Evolutionary conservation across 2,113 vertebrate genomes (phyloP).

Genomic region (Python bivittatus): DNA sequence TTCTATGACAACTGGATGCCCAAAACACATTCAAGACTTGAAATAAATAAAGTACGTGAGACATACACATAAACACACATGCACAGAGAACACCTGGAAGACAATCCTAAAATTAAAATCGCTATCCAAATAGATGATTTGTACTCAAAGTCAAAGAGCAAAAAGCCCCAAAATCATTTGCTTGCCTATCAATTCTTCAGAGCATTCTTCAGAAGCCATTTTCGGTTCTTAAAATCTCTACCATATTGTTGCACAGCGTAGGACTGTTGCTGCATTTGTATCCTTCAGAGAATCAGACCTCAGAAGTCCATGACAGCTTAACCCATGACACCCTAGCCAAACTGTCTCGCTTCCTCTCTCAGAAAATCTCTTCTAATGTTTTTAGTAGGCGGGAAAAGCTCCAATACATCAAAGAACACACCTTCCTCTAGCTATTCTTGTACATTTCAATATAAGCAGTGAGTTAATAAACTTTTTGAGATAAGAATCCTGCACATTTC

Average conservation of each 20-base stretch:
- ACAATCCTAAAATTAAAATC: background rate
- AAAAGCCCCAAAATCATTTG: background rate
- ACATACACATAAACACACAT: background rate
- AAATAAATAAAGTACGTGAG: constrained; percentile 28
- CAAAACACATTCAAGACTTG: constrained; percentile 25
- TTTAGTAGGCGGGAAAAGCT: background rate
- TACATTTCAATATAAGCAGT: background rate
- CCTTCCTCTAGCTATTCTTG: background rate
- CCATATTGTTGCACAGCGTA: background rate
- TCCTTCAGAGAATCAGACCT: background rate
- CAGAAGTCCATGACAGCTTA: background rate
- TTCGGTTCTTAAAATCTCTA: background rate
- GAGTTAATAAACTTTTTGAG: too few relatives aligned
- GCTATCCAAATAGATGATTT: background rate
- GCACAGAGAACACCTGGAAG: background rate
- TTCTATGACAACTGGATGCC: constrained; percentile 60
- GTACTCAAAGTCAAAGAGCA: background rate
- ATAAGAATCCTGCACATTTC: too few relatives aligned
- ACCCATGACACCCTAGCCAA: background rate
- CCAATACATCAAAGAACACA: background rate
- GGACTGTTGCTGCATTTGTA: background rate
- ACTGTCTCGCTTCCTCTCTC: background rate
- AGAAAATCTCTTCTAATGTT: background rate
- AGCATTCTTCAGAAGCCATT: background rate
- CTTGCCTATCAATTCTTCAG: background rate